These are phyloP conservation scores for Bombus haemorrhoidalis DNA, from an alignment of 1,140 invertebrate species.

Conservation along the genomic window DNA sequence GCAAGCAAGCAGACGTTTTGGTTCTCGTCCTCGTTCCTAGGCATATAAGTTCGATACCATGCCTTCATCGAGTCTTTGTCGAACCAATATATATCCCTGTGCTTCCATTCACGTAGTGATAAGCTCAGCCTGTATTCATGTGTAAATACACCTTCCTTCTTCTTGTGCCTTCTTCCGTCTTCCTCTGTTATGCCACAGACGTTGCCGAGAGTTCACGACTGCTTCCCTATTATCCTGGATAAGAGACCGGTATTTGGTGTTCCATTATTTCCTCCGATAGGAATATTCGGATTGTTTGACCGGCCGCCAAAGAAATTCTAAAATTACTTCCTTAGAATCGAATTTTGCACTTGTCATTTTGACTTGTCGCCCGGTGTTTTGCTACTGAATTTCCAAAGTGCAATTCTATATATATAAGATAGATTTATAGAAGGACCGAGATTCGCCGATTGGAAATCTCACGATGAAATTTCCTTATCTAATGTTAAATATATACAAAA, in stretches of 20 bases:
- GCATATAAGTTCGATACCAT: conserved; percentile 65
- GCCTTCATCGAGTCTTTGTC: conserved; percentile 65
- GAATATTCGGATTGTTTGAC: conserved; percentile 20
- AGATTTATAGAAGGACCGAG: no score
- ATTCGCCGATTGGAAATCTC: no score
- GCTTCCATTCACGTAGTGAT: conserved; percentile 65
- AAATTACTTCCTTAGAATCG: no score
- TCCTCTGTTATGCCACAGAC: background rate
- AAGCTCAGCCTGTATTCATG: conserved; percentile 71
- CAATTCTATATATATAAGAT: no score
- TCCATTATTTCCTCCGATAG: conserved; percentile 40
- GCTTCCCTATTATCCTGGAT: background rate
- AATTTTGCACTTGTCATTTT: no score
- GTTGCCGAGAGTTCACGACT: conserved; percentile 12
- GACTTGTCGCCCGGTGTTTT: no score
- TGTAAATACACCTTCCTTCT: conserved; percentile 71
- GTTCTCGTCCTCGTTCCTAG: conserved; percentile 46
- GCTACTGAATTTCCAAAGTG: no score
- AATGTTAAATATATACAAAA: no score
- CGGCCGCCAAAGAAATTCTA: background rate
- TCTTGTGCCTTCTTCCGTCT: conserved; percentile 36
- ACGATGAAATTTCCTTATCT: no score
- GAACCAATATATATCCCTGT: conserved; percentile 67
- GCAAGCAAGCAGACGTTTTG: conserved; percentile 48
- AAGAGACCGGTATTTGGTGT: conserved; percentile 26